Evolutionary conservation across 2,797 vertebrate species (phyloP), one percentile per base, ranked within the genome.

Genomic region (Acanthornis magna): DNA sequence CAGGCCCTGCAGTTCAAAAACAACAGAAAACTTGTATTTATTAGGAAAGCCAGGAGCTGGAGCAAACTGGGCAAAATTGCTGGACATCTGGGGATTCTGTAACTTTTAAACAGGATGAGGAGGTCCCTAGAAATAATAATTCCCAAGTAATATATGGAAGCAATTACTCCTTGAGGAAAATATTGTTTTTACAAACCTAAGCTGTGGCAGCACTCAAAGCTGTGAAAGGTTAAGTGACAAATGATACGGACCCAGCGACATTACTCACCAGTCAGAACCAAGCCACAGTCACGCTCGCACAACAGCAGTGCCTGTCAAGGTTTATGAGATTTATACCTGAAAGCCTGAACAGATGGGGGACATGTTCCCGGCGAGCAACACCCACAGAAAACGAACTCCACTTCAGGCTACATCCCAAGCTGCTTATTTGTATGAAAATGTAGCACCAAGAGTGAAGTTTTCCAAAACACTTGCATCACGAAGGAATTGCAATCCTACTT

Each of bases 231-330:
- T 97, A 96, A 97, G 95, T 96, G 93, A 97, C 92, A 97, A 93
- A 96, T 0, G 57, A 79, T 70, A 84, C 9, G 42, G 90, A 93
- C 91, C 83, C 92, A 90, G 92, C 2, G 9, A 85, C 47, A 78
- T 97, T 98, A 97, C 96, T 98, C 97, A 97, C 83, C 96, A 92
- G 92, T 91, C 71, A 95, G 93, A 95, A 96, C 76, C 89, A 76
- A 97, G 92, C 80, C 78, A 95, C 82, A 95, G 94, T 89, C 78
- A 91, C 16, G 66, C 93, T 90, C 55, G 34, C 57, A 38, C 42
- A 95, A 86, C 70, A 77, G 77, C 86, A 91, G 77, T 58, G 68
- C 70, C 85, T 87, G 87, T 55, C 73, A 85, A 72, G 51, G 54
- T 71, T 96, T 95, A 61, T 48, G 77, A 83, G 58, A 72, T 27